Evolutionary conservation across 2,888 invertebrate genomes (phyloP), one percentile per base, ranked within the genome.

Genomic region (Hololepta plana): DNA sequence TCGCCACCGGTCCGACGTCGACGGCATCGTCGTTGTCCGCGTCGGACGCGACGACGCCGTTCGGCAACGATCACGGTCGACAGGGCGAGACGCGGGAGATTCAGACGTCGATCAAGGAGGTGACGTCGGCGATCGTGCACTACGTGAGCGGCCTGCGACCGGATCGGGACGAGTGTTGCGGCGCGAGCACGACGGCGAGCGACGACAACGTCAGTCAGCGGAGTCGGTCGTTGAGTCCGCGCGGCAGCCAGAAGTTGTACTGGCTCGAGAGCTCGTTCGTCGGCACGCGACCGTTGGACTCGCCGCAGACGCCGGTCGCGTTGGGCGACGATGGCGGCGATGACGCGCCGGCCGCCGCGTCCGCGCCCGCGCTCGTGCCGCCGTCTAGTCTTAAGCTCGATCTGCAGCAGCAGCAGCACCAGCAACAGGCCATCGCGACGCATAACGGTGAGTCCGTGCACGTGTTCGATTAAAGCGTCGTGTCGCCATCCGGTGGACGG

Each of bases 201-300:
- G 39, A 45, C 34, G 43, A 50, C 31, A 43, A 41, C 9, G 23
- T 12, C 3, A 46, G 45, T 27, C 47, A 47, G 29, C 32, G 51
- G 26, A 49, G 51, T 12, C 39, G 33, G 3, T 38, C 37, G 8
- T 36, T 35, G 11, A 32, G 32, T 10, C 62, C 67, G 23, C 53
- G 70, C 21, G 70, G 73, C 49, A 73, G 72, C 49, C 69, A 70
- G 47, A 70, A 71, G 44, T 54, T 84, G 44, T 81, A 76, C 53
- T 88, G 90, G 88, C 65, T 88, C 51, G 90, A 90, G 55, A 87
- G 85, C 55, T 85, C 85, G 36, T 90, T 90, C 52, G 79, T 81
- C 33, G 80, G 80, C 42, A 79, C 76, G 43, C 73, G 80, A 44
- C 85, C 84, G 3, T 57, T 81, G 47, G 84, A 84, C 42, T 80